Evolutionary conservation across 2,113 vertebrate genomes (phyloP).

Genomic region (Micromys minutus): DNA sequence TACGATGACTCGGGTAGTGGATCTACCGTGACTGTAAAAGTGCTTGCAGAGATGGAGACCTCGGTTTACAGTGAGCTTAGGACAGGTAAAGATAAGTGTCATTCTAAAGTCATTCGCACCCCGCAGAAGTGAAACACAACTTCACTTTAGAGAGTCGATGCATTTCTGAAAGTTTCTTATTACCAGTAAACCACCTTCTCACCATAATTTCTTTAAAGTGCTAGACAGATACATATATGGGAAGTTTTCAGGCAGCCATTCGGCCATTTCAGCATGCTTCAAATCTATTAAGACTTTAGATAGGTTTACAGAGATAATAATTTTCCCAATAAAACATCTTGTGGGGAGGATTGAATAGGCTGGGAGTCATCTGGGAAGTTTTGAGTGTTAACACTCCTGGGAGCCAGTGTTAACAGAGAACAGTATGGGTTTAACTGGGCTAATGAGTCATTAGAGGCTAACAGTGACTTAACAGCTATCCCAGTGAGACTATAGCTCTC

Average conservation of each 20-base stretch:
- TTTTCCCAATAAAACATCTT: slow-evolving; percentile 33
- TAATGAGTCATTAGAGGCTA: background rate
- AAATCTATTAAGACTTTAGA: slow-evolving; percentile 2
- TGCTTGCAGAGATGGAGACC: background rate
- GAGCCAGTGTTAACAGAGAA: background rate
- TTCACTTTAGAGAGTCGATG: background rate
- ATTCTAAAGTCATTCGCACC: background rate
- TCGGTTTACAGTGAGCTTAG: background rate
- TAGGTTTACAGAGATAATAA: slow-evolving; percentile 18
- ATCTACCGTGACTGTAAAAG: background rate
- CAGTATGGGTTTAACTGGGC: background rate
- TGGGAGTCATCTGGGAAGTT: background rate
- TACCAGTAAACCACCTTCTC: background rate
- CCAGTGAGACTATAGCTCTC: background rate
- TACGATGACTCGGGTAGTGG: background rate
- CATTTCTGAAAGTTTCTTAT: slow-evolving; percentile 1
- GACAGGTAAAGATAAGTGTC: background rate
- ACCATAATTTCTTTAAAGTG: background rate
- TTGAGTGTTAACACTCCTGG: background rate
- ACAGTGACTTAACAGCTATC: background rate
- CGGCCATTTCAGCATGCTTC: background rate
- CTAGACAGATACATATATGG: background rate
- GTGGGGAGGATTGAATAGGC: background rate
- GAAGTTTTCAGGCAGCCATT: background rate
- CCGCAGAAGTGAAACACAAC: background rate